phyloP scores from a whole-genome alignment of 2,113 vertebrate genomes.

The Eurystomus gularis region DNA sequence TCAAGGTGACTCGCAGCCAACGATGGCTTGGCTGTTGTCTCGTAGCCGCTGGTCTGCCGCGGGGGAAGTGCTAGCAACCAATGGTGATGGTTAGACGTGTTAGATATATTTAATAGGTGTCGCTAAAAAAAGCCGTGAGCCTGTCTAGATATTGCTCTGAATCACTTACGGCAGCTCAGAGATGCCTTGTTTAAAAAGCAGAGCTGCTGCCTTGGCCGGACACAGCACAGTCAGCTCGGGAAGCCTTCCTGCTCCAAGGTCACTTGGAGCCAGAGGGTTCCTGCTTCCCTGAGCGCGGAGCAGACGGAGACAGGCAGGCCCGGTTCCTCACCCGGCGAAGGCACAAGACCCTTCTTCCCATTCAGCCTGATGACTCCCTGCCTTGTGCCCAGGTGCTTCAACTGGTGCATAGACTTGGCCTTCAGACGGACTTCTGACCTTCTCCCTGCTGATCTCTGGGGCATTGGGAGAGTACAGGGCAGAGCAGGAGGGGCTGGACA shows the following conservation, averaged over 20 bases:
- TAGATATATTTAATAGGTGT: background rate
- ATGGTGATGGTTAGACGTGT: background rate
- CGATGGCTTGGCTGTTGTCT: background rate
- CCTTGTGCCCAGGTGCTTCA: background rate
- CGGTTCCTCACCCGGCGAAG: background rate
- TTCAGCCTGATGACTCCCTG: background rate
- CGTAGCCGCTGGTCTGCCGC: background rate
- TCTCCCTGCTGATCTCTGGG: background rate
- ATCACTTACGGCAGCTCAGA: background rate
- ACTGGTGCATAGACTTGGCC: rapidly evolving
- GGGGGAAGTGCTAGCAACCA: background rate
- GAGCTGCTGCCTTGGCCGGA: background rate
- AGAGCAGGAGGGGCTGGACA: background rate
- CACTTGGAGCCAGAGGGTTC: background rate
- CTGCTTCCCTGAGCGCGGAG: background rate
- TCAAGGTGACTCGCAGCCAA: background rate
- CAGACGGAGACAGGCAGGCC: background rate
- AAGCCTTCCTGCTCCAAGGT: background rate
- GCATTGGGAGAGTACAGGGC: background rate
- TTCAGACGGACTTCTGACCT: rapidly evolving
- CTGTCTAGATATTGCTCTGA: background rate
- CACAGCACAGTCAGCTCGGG: rapidly evolving
- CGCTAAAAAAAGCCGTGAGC: background rate
- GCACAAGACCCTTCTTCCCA: background rate
- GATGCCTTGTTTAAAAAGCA: background rate